Conservation (phyloP, 2,797 vertebrate species). For the Pygocentrus nattereri region DNA sequence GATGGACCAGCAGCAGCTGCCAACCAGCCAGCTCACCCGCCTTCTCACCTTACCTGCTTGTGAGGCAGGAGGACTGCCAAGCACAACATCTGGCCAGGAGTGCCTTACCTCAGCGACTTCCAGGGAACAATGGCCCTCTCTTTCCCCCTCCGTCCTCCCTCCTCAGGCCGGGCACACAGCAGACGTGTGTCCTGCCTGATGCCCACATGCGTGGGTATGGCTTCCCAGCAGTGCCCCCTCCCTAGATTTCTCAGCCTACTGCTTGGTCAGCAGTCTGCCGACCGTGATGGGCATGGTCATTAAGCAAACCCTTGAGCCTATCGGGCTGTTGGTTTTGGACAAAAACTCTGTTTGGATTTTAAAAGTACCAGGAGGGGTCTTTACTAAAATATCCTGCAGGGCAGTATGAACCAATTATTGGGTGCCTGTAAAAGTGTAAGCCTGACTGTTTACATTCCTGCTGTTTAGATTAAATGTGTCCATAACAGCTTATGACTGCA, state of each 20-base stretch:
- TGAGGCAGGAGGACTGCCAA: constrained; percentile 58
- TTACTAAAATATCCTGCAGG: constrained; percentile 30
- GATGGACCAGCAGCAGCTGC: constrained; percentile 34
- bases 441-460: constrained; percentile 10
- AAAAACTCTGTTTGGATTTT: constrained; percentile 61
- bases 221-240: constrained; percentile 3
- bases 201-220: constrained; percentile 26
- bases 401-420: constrained; percentile 24
- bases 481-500: background rate
- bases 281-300: constrained; percentile 41
- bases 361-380: constrained; percentile 2
- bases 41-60: constrained; percentile 60
- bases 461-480: constrained; percentile 14
- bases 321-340: constrained; percentile 71
- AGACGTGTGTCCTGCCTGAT: background rate
- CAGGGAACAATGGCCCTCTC: constrained; percentile 65
- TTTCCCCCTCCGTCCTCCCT: constrained; percentile 32
- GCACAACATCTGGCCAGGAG: constrained; percentile 66
- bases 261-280: constrained; percentile 63
- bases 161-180: background rate
- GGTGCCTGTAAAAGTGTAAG: constrained; percentile 23
- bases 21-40: constrained; percentile 35
- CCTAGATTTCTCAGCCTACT: constrained; percentile 24
- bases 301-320: constrained; percentile 64
- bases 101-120: constrained; percentile 59